Evolutionary conservation across 2,113 vertebrate genomes (phyloP).

Genomic region (Apistogramma diplotaenia): DNA sequence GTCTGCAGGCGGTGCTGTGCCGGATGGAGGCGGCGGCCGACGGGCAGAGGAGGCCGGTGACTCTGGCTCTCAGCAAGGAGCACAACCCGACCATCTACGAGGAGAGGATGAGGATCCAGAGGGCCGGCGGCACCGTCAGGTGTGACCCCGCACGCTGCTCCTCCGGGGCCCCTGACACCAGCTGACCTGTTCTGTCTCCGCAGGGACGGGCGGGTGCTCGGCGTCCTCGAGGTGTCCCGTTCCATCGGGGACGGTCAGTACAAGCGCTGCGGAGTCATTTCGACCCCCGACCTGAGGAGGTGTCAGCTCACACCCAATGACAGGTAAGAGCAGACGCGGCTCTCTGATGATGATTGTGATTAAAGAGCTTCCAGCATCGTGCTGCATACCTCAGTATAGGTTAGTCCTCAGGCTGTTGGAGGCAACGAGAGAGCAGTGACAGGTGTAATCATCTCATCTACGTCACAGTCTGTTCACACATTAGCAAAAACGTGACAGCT

Average conservation of each 20-base stretch:
- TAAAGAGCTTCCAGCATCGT: too few species aligned
- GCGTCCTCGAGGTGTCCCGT: slow-evolving; percentile 93
- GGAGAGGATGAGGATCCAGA: slow-evolving; percentile 96
- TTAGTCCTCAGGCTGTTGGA: not conserved
- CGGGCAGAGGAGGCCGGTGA: slow-evolving; percentile 75
- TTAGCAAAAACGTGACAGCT: not conserved
- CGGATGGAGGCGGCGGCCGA: slow-evolving; percentile 76
- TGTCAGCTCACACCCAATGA: slow-evolving; percentile 87
- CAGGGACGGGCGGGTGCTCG: slow-evolving; percentile 91
- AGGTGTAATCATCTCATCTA: too few species aligned
- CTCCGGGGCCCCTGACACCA: rapidly evolving
- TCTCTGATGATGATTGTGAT: too few species aligned
- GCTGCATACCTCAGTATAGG: not conserved
- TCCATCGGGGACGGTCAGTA: slow-evolving; percentile 97
- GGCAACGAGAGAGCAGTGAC: not conserved
- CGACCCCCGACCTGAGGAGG: slow-evolving; percentile 89
- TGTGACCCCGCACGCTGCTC: not conserved
- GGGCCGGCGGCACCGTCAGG: slow-evolving; percentile 94
- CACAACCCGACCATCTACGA: slow-evolving; percentile 96
- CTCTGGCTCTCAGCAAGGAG: slow-evolving; percentile 91
- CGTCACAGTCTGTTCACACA: not conserved
- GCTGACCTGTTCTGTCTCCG: not conserved
- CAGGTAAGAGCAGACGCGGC: slow-evolving; percentile 76
- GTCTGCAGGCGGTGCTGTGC: slow-evolving; percentile 87
- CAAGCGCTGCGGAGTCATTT: slow-evolving; percentile 93